Conservation (phyloP, 2,797 vertebrate genomes). For the Falco concolor region DNA sequence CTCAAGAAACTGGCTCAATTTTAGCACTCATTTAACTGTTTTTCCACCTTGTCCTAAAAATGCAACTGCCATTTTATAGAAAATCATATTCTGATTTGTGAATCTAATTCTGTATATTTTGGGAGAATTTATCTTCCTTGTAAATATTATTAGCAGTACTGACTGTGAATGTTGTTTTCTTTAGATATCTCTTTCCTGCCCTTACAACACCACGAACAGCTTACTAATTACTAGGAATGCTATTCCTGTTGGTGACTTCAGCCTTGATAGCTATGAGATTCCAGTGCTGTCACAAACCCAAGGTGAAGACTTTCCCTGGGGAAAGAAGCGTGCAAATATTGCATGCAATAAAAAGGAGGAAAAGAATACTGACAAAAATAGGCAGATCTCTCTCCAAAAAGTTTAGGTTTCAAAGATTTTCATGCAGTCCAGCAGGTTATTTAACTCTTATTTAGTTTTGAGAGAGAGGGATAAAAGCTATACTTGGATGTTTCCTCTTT, state of each 20-base stretch:
- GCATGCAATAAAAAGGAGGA: background rate
- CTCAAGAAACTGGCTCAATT: background rate
- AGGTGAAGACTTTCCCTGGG: background rate
- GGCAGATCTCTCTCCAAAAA: background rate
- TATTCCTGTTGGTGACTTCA: slow-evolving; percentile 1
- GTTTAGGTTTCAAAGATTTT: background rate
- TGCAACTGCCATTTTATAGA: background rate
- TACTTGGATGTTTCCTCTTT: background rate
- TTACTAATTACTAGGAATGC: slow-evolving; percentile 16
- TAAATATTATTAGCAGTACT: background rate
- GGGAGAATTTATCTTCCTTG: background rate
- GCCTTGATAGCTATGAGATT: slow-evolving; percentile 1
- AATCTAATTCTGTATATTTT: background rate
- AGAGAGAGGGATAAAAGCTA: background rate
- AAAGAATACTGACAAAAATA: background rate
- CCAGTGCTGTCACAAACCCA: background rate
- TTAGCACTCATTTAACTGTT: background rate
- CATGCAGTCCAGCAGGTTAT: background rate
- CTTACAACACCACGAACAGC: background rate
- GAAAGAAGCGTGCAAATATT: background rate
- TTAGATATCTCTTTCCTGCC: background rate
- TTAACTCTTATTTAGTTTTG: background rate
- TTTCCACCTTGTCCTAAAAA: background rate
- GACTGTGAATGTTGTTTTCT: background rate
- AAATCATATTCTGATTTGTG: background rate